Conservation (phyloP, 2,113 vertebrate species). For the Amia ocellicauda region DNA sequence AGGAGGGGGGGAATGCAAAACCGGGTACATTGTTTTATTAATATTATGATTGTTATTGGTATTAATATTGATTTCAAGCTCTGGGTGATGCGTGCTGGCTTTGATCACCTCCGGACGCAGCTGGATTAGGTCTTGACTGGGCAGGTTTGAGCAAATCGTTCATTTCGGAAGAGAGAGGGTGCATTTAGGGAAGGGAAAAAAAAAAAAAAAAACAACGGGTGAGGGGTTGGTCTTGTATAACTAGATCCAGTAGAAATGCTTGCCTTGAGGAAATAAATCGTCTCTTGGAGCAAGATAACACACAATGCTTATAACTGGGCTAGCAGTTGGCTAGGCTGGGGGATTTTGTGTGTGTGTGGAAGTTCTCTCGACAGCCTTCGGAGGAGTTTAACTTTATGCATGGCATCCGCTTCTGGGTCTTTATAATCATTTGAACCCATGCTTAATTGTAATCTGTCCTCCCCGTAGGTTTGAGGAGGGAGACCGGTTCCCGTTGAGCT, state of each 20-base stretch:
- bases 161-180: conserved; percentile 5
- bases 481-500: conserved; percentile 22
- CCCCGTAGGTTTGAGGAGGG: background rate
- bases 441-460: background rate
- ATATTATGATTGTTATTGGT: conserved; percentile 37
- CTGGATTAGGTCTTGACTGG: background rate
- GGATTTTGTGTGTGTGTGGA: background rate
- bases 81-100: background rate
- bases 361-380: conserved; percentile 17
- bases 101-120: no score
- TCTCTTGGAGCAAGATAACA: background rate
- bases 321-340: background rate
- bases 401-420: background rate
- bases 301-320: conserved; percentile 4
- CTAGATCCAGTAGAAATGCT: background rate
- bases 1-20: conserved; percentile 35
- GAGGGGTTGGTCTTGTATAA: background rate
- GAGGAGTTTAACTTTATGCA: background rate
- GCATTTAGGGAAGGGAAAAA: no score
- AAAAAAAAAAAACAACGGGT: background rate
- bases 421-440: background rate
- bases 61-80: conserved; percentile 18
- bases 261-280: background rate
- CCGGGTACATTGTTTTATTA: conserved; percentile 38
- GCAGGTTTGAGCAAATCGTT: background rate